These are phyloP conservation scores for Marmota monax DNA, from an alignment of 2,113 vertebrate genomes.

Conservation along the genomic window DNA sequence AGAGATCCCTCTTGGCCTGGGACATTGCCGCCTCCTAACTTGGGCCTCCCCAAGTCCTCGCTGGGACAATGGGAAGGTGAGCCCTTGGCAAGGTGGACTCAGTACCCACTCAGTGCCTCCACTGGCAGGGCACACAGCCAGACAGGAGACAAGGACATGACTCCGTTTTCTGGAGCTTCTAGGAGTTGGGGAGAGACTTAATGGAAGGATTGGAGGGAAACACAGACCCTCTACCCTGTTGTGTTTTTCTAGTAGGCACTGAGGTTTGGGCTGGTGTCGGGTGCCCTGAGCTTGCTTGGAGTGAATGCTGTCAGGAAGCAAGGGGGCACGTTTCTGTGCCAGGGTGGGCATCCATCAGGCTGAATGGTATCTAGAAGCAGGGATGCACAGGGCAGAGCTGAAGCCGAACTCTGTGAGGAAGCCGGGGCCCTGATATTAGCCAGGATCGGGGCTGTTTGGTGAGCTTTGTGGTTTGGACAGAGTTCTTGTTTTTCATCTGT, in stretches of 20 bases:
- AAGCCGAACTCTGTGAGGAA: neutral
- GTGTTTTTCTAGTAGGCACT: neutral
- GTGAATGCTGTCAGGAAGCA: neutral
- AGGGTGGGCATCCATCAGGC: neutral
- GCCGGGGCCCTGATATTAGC: neutral
- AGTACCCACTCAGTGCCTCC: neutral
- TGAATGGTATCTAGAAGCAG: neutral
- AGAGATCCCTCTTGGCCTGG: neutral
- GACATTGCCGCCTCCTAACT: neutral
- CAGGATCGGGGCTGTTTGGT: neutral
- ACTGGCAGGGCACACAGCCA: rapidly evolving
- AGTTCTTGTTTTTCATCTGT: neutral
- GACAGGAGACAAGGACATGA: neutral
- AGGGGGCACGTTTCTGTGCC: no score
- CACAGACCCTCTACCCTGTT: neutral
- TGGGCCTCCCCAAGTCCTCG: neutral
- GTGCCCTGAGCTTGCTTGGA: neutral
- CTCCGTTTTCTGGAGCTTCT: neutral
- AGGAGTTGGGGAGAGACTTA: no score
- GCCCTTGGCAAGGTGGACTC: neutral
- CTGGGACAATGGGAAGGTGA: neutral
- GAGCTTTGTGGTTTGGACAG: neutral
- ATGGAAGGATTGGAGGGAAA: neutral
- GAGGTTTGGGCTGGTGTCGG: no score
- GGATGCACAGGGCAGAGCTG: rapidly evolving